These are phyloP conservation scores for Drosophila basisetae DNA, from an alignment of 2,888 invertebrate species.

Conservation along the genomic window DNA sequence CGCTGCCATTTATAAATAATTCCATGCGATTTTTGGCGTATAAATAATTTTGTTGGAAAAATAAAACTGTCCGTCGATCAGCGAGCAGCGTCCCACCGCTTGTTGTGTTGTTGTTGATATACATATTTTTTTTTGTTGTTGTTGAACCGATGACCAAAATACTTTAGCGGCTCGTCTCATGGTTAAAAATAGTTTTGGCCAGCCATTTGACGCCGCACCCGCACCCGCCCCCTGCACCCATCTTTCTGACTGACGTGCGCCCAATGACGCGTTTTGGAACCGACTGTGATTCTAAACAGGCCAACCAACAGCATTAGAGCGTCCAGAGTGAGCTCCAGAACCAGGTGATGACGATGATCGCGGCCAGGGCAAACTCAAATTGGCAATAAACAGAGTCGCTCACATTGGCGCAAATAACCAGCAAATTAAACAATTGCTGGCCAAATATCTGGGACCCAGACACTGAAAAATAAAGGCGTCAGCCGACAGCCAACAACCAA, in stretches of 20 bases:
- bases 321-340: constrained; percentile 40
- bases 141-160: constrained; percentile 75
- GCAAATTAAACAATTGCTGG: constrained; percentile 39
- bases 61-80: constrained; percentile 64
- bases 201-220: constrained; percentile 50
- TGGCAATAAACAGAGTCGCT: constrained; percentile 48
- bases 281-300: constrained; percentile 65
- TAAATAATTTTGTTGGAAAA: constrained; percentile 74
- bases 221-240: constrained; percentile 22
- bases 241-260: constrained; percentile 68
- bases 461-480: constrained; percentile 54
- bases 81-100: constrained; percentile 25
- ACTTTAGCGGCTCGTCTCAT: constrained; percentile 75
- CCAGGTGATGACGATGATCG: constrained; percentile 68
- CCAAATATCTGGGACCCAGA: constrained; percentile 60
- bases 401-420: constrained; percentile 29
- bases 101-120: constrained; percentile 16
- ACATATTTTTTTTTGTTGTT: constrained; percentile 12
- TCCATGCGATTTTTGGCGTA: constrained; percentile 69
- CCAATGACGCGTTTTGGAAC: constrained; percentile 69
- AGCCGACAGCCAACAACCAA: constrained; percentile 48
- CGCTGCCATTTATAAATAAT: constrained; percentile 73
- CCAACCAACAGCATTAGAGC: constrained; percentile 30
- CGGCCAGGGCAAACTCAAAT: constrained; percentile 39
- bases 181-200: constrained; percentile 64